phyloP scores from a whole-genome alignment of 2,113 vertebrate species.

The Indicator indicator region DNA sequence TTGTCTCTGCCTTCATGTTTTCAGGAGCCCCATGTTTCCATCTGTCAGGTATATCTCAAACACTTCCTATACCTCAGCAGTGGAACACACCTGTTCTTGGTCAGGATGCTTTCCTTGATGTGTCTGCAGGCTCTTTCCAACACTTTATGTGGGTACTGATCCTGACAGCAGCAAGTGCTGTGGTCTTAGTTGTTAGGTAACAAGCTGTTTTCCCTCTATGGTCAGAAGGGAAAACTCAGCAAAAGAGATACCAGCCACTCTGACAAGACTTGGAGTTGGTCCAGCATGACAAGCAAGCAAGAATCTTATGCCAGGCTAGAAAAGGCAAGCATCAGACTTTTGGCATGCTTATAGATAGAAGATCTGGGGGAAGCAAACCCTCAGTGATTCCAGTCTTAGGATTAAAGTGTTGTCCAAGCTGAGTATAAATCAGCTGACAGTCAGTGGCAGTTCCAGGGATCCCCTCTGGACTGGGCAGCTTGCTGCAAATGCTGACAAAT shows the following conservation, averaged over 20 bases:
- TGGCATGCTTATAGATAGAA: not conserved
- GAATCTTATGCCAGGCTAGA: not conserved
- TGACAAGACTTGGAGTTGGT: not conserved
- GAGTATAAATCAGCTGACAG: not conserved
- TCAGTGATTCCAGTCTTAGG: not conserved
- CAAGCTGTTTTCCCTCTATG: not conserved
- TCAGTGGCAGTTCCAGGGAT: not conserved
- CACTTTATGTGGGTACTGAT: not conserved
- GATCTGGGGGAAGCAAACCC: not conserved
- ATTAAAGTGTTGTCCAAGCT: not conserved
- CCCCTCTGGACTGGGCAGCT: not conserved
- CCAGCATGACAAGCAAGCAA: not conserved
- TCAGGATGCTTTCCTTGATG: not conserved
- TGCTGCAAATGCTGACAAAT: not conserved
- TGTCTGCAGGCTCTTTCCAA: not conserved
- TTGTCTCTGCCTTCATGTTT: not conserved
- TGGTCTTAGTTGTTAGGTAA: not conserved
- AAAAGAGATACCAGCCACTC: not conserved
- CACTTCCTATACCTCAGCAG: not conserved
- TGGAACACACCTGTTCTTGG: rapidly evolving
- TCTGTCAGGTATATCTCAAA: not conserved
- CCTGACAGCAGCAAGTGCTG: not conserved
- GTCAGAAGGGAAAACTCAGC: not conserved
- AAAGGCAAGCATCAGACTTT: not conserved
- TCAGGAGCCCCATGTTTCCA: not conserved